Conservation (phyloP, 2,888 invertebrate genomes). For the Cerastis rubricosa region DNA sequence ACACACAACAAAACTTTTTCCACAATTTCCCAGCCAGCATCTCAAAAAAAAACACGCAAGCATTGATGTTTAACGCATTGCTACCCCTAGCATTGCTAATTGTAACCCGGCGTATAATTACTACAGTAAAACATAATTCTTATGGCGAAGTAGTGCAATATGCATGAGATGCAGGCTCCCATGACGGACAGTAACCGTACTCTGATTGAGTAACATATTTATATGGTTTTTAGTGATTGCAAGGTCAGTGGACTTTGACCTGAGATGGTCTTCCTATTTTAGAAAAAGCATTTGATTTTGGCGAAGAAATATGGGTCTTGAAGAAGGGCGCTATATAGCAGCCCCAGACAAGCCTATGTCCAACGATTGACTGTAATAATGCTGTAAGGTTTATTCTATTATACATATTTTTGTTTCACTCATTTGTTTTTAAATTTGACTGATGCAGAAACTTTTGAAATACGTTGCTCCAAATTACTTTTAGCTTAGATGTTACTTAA, state of each 20-base stretch:
- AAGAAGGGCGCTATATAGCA: neutral
- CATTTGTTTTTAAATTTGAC: neutral
- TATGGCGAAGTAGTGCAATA: slow-evolving; percentile 87
- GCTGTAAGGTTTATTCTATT: too few species aligned
- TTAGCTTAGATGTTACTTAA: neutral
- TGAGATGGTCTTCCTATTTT: slow-evolving; percentile 6
- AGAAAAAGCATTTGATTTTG: neutral
- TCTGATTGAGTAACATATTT: slow-evolving; percentile 84
- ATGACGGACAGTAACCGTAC: slow-evolving; percentile 86
- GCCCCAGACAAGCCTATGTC: neutral
- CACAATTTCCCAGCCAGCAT: slow-evolving; percentile 27
- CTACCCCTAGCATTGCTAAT: slow-evolving; percentile 54
- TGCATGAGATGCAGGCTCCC: slow-evolving; percentile 86
- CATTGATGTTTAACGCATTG: slow-evolving; percentile 64
- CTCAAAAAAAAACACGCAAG: slow-evolving; percentile 26
- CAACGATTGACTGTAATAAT: neutral
- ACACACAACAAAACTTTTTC: neutral
- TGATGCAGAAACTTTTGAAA: neutral
- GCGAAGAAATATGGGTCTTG: neutral
- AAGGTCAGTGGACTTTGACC: slow-evolving; percentile 83
- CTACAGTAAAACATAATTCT: slow-evolving; percentile 73
- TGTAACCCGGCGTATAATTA: slow-evolving; percentile 64
- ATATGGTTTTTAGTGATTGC: slow-evolving; percentile 80
- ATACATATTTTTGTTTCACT: too few species aligned
- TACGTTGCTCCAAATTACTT: neutral